Evolutionary conservation across 2,113 vertebrate species (phyloP).

Genomic region (Hystrix brachyura): DNA sequence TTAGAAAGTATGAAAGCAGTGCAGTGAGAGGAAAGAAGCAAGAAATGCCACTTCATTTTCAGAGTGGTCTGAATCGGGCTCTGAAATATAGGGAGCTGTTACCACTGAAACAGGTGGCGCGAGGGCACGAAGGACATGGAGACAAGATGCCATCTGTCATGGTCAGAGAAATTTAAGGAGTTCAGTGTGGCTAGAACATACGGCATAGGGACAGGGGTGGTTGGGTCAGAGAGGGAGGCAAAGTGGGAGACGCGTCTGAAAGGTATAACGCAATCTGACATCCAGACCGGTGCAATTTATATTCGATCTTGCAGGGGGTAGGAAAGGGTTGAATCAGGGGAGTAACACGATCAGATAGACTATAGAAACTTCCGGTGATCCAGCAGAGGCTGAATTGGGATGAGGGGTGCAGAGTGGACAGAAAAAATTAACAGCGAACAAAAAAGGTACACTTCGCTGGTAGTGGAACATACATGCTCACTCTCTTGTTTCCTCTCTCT

Average conservation of each 20-base stretch:
- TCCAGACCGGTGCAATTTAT: neutral
- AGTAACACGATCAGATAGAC: neutral
- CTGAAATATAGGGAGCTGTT: neutral
- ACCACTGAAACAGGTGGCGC: neutral
- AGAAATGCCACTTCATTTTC: neutral
- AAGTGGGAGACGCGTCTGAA: neutral
- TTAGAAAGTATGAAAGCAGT: neutral
- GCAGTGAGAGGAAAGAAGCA: neutral
- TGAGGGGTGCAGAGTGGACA: too few relatives aligned
- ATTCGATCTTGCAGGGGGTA: neutral
- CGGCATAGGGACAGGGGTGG: neutral
- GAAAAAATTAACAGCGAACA: neutral
- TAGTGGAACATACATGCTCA: neutral
- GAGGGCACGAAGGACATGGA: neutral
- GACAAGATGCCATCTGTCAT: constrained; percentile 56
- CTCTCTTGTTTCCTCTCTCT: neutral
- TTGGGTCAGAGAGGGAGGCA: neutral
- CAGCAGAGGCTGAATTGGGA: neutral
- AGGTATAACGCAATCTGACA: neutral
- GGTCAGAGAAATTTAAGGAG: neutral
- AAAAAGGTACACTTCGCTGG: neutral
- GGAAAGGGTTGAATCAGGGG: neutral
- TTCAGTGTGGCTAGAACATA: constrained; percentile 30
- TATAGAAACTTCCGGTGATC: neutral
- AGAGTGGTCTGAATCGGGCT: neutral